A percentile compares a stretch with the other conserved stretches of the same genome.
Conservation (phyloP, 2,113 vertebrate species). For the Taurulus bubalis region DNA sequence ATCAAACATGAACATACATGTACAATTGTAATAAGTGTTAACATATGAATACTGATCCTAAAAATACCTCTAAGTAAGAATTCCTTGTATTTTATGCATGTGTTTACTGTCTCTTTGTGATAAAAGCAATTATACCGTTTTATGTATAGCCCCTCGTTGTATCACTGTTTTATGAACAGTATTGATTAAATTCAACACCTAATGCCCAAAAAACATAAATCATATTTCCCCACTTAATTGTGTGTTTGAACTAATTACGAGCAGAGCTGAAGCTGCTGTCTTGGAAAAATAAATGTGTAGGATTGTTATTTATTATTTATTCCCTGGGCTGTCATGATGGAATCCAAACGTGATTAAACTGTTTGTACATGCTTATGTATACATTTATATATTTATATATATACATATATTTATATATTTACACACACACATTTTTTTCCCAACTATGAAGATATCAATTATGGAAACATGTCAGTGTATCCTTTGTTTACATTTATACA, state of each 20-base stretch:
- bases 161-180: slow-evolving; percentile 71
- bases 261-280: slow-evolving; percentile 61
- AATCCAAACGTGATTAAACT: slow-evolving; percentile 67
- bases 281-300: slow-evolving; percentile 70
- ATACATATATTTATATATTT: slow-evolving; percentile 1
- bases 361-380: slow-evolving; percentile 59
- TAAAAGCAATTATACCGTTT: slow-evolving; percentile 69
- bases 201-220: slow-evolving; percentile 78
- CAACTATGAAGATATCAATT: slow-evolving; percentile 36
- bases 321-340: slow-evolving; percentile 71
- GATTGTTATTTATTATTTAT: slow-evolving; percentile 75
- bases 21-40: neutral
- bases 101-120: slow-evolving; percentile 65
- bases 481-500: slow-evolving; percentile 20
- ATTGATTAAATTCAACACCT: slow-evolving; percentile 78
- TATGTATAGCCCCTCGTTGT: slow-evolving; percentile 59
- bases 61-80: neutral
- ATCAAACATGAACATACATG: neutral
- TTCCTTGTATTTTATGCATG: slow-evolving; percentile 9
- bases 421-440: slow-evolving; percentile 4
- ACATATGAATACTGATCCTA: neutral
- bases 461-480: neutral
- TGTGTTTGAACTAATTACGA: slow-evolving; percentile 75
- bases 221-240: slow-evolving; percentile 73
- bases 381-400: slow-evolving; percentile 22